Evolutionary conservation across 1,140 invertebrate genomes (phyloP), one percentile per base, ranked within the genome.

Genomic region (Gonioctena quinquepunctata): DNA sequence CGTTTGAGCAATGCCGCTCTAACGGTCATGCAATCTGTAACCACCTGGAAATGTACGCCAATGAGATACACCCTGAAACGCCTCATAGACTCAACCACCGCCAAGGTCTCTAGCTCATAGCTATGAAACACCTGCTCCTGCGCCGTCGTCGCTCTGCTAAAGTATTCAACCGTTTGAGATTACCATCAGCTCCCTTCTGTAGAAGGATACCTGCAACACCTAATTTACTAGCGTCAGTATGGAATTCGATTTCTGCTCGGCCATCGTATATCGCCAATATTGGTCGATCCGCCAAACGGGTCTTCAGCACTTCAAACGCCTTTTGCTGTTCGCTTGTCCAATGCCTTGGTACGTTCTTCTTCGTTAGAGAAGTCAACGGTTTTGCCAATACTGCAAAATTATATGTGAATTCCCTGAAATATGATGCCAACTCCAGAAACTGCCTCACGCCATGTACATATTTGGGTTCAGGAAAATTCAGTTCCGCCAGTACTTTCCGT

Each of bases 51-150:
- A 6, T 64, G 64, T 7, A 57, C 63, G 2, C 69, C 69, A 3
- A 70, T 25, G 48, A 77, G 25, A 70, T 79, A 77, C 16, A 64
- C 61, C n/a, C 74, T 28, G 57, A 83, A 84, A 21, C 70, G 65
- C 64, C 81, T 78, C 0, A 84, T 27, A 0, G 78, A 78, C 68
- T 7, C 71, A 71, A 77, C 76, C 48, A 73, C 81, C 3, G 75
- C 81, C 61, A 72, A 28, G 7, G 69, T 64, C 49, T 73, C 69
- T 19, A 71, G 42, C 23, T 73, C 69, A 23, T 66, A 71, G n/a
- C 63, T 68, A 59, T 70, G 60, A 68, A 69, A 73, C 26, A 61
- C 66, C 5, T 19, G 19, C 52, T 76, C 74, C 2, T 59, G n/a
- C 18, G 42, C 42, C 13, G 63, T 72, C 13, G 70, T 75, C 13